phyloP scores from a whole-genome alignment of 2,888 invertebrate species.

The Stratiomys singularior region DNA sequence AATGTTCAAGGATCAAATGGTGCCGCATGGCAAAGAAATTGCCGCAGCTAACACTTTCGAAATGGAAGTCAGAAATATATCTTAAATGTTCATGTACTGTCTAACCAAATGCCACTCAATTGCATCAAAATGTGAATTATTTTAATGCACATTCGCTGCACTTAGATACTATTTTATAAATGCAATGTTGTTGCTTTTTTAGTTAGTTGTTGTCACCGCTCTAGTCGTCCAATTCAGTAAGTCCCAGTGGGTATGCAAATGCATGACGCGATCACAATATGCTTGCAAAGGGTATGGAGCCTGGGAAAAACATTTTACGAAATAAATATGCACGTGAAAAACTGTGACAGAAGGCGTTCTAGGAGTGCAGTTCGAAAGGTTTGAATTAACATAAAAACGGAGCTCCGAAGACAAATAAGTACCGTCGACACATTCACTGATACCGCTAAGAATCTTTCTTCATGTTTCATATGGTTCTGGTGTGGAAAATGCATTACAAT shows the following conservation, averaged over 20 bases:
- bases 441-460: constrained; percentile 7
- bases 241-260: constrained; percentile 18
- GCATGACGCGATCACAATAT: neutral
- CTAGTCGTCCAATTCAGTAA: neutral
- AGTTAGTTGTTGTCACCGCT: constrained; percentile 5
- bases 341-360: constrained; percentile 46
- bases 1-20: no score
- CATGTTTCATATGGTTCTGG: neutral
- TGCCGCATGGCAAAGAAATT: no score
- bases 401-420: neutral
- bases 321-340: constrained; percentile 32
- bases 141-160: constrained; percentile 6
- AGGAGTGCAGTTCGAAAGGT: constrained; percentile 36
- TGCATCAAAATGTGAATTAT: constrained; percentile 11
- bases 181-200: neutral
- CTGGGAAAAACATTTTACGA: constrained; percentile 30
- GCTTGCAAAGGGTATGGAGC: neutral
- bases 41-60: no score
- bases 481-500: neutral
- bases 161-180: neutral
- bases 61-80: no score
- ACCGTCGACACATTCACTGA: constrained; percentile 2
- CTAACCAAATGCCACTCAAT: constrained; percentile 21
- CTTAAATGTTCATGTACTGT: neutral
- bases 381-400: constrained; percentile 37